Evolutionary conservation across 2,888 invertebrate species (phyloP).

Genomic region (Lamproptera curius): DNA sequence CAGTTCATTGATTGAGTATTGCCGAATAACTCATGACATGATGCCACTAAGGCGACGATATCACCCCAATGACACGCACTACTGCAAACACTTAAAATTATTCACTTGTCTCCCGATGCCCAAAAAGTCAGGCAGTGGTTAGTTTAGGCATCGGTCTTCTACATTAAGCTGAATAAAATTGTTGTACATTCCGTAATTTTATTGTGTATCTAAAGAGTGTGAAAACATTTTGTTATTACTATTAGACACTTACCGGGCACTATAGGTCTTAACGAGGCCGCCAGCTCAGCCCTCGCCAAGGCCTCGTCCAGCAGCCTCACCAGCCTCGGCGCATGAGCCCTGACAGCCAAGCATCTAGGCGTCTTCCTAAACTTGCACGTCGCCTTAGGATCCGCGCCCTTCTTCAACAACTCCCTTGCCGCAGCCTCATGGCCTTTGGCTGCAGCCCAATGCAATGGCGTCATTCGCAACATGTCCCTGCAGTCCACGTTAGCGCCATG

Average conservation of each 20-base stretch:
- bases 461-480: conserved; percentile 78
- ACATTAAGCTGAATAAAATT: too few relatives aligned
- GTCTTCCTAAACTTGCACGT: conserved; percentile 55
- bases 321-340: conserved; percentile 24
- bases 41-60: too few relatives aligned
- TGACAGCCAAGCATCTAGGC: conserved; percentile 41
- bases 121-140: too few relatives aligned
- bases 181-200: too few relatives aligned
- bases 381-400: conserved; percentile 84
- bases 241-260: conserved; percentile 24
- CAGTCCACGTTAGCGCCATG: conserved; percentile 49
- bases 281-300: conserved; percentile 32
- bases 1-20: too few relatives aligned
- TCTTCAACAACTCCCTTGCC: conserved; percentile 82
- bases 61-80: too few relatives aligned
- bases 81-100: too few relatives aligned
- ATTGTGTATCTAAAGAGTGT: too few relatives aligned
- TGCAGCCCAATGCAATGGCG: conserved; percentile 96
- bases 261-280: conserved; percentile 32
- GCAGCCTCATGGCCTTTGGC: conserved; percentile 83
- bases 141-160: too few relatives aligned
- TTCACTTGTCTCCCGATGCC: too few relatives aligned
- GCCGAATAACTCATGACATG: too few relatives aligned
- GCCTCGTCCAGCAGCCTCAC: conserved; percentile 38
- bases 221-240: too few relatives aligned